phyloP scores from a whole-genome alignment of 2,797 vertebrate genomes.

The Coregonus sp. region DNA sequence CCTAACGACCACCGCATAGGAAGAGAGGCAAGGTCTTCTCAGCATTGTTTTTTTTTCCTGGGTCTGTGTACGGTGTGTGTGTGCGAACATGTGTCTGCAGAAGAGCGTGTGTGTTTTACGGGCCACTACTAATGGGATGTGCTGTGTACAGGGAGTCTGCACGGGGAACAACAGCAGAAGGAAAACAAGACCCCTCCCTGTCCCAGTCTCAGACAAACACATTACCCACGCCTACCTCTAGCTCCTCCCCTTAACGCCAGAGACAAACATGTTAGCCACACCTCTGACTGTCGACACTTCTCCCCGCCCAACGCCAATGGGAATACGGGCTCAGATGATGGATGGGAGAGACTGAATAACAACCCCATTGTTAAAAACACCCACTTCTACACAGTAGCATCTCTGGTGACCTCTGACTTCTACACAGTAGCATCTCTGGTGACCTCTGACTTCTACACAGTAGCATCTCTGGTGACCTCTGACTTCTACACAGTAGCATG shows the following conservation, averaged over 20 bases:
- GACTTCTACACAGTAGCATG: background rate
- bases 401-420: background rate
- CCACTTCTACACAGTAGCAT: background rate
- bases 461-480: background rate
- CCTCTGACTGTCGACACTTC: background rate
- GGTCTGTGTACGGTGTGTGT: background rate
- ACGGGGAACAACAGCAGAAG: constrained; percentile 58
- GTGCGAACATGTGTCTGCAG: no score
- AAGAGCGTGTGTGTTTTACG: no score
- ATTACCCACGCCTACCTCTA: no score
- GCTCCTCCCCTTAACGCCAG: background rate
- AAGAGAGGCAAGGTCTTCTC: constrained; percentile 73
- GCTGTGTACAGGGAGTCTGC: no score
- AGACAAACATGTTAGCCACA: background rate
- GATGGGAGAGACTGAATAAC: background rate
- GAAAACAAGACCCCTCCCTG: constrained; percentile 71
- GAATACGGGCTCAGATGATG: background rate
- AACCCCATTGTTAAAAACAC: background rate
- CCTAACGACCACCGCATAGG: constrained; percentile 72
- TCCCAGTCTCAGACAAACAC: no score
- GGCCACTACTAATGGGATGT: no score
- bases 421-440: background rate
- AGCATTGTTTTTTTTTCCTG: constrained; percentile 66
- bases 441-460: background rate
- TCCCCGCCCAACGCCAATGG: background rate